Evolutionary conservation across 2,797 vertebrate genomes (phyloP), one percentile per base, ranked within the genome.

Genomic region (Jordanella pulchra): DNA sequence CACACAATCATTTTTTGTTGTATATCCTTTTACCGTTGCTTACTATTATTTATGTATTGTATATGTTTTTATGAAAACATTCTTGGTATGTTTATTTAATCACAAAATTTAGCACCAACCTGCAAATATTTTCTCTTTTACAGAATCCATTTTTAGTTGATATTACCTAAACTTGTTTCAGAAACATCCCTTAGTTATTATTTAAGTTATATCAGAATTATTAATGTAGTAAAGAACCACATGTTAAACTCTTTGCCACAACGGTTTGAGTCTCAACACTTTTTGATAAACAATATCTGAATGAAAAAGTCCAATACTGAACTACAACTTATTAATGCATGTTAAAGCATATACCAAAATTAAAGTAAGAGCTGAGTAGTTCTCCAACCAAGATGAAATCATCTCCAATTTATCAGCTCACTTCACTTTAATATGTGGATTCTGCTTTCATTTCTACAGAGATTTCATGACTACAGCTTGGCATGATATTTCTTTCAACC

Each of bases 341-440:
- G 30, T 51, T 23, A 14, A 32, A 28, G 10, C 56, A 68, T 44
- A 30, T 60, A 61, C 12, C 12, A 25, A 76, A 70, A 55, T 67
- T 50, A 65, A 51, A 67, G 0, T 32, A 75, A 42, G 48, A 67
- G 0, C 53, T 66, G 39, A 25, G 48, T 54, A 69, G 25, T 27
- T 71, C 53, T 83, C 63, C 56, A 79, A 11, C 58, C 17, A 54
- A 65, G 58, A 61, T 68, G 64, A 71, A 47, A 76, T 79, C 58
- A 71, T 68, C 65, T 74, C 48, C 64, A 69, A 48, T 32, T 71
- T 69, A 21, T 69, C 47, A 27, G 53, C 69, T 61, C 72, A 72
- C 65, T 48, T 63, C 10, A 28, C 53, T 53, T 75, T 64, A 63
- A 70, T 71, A 27, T 72, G 25, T 45, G 55, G 25, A n/a, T 27